A percentile compares a stretch with the other conserved stretches of the same genome.
Conservation (phyloP, 2,888 invertebrate species). For the Leucozona laternaria region DNA sequence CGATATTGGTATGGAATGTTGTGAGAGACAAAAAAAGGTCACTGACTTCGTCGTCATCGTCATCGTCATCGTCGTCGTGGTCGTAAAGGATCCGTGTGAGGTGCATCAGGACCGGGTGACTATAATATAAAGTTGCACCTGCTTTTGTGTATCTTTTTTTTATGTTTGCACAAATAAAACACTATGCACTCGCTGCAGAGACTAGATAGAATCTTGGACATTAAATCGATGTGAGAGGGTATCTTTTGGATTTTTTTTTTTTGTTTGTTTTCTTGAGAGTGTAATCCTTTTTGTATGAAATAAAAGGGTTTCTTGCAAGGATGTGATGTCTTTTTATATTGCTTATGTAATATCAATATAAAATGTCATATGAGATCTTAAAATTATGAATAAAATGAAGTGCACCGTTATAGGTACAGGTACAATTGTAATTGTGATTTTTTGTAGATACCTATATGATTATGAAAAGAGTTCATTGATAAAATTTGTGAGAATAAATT, state of each 20-base stretch:
- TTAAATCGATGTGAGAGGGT: constrained; percentile 66
- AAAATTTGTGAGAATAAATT: constrained; percentile 15
- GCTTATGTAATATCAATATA: constrained; percentile 40
- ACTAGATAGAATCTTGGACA: constrained; percentile 69
- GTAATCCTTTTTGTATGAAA: constrained; percentile 51
- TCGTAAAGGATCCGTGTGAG: constrained; percentile 61
- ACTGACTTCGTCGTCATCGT: constrained; percentile 50
- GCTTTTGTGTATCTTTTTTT: constrained; percentile 58
- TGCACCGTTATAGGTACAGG: constrained; percentile 66
- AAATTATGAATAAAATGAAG: constrained; percentile 34
- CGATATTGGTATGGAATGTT: constrained; percentile 50
- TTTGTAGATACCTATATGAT: background rate
- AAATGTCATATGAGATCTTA: constrained; percentile 65
- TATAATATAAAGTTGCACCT: constrained; percentile 60
- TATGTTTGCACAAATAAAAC: constrained; percentile 39
- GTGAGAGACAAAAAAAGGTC: constrained; percentile 60
- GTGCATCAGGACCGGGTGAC: constrained; percentile 56
- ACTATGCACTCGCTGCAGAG: constrained; percentile 10
- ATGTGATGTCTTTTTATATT: constrained; percentile 32
- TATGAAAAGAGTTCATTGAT: constrained; percentile 1
- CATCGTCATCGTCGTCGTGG: too few species aligned
- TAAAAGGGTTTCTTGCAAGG: constrained; percentile 33
- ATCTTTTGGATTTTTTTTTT: background rate
- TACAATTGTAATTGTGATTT: constrained; percentile 65
- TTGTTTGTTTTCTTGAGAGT: constrained; percentile 41